Conservation (phyloP, 2,797 vertebrate genomes). For the Petrocephalus schoutedeni region DNA sequence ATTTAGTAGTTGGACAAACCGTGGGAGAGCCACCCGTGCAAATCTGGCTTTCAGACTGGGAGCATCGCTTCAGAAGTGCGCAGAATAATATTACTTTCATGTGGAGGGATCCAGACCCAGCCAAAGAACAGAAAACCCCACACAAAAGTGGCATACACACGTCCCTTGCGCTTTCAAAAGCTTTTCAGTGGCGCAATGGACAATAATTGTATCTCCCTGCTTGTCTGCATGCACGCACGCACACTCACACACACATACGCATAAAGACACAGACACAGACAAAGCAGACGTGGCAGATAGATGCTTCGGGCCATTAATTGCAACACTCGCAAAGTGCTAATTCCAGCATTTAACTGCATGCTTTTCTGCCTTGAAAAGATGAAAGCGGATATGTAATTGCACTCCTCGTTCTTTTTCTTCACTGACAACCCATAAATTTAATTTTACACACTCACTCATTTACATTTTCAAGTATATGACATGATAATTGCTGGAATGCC, state of each 20-base stretch:
- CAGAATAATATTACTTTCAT: background rate
- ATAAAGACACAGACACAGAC: background rate
- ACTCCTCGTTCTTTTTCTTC: slow-evolving; percentile 99
- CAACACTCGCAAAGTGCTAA: slow-evolving; percentile 92
- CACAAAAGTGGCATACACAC: slow-evolving; percentile 72
- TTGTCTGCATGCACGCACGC: slow-evolving; percentile 64
- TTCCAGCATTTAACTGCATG: slow-evolving; percentile 98
- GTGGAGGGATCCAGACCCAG: slow-evolving; percentile 54
- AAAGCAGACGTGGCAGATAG: background rate
- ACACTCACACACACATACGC: slow-evolving; percentile 44
- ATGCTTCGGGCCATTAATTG: slow-evolving; percentile 87
- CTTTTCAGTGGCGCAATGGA: slow-evolving; percentile 79
- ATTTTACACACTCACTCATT: slow-evolving; percentile 99
- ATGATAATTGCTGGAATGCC: slow-evolving; percentile 99
- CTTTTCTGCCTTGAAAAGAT: slow-evolving; percentile 98
- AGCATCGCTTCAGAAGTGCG: background rate
- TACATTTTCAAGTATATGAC: slow-evolving; percentile 99
- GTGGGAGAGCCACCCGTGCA: background rate
- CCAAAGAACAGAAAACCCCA: slow-evolving; percentile 78
- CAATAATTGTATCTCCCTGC: slow-evolving; percentile 87
- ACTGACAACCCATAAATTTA: slow-evolving; percentile 99
- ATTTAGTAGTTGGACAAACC: background rate
- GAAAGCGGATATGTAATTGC: slow-evolving; percentile 99
- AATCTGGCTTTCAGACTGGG: background rate
- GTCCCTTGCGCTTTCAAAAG: slow-evolving; percentile 77